Percentiles rank a stretch among this genome's conserved stretches.
Evolutionary conservation across 2,113 vertebrate genomes (phyloP).

Genomic region (Progne subis): DNA sequence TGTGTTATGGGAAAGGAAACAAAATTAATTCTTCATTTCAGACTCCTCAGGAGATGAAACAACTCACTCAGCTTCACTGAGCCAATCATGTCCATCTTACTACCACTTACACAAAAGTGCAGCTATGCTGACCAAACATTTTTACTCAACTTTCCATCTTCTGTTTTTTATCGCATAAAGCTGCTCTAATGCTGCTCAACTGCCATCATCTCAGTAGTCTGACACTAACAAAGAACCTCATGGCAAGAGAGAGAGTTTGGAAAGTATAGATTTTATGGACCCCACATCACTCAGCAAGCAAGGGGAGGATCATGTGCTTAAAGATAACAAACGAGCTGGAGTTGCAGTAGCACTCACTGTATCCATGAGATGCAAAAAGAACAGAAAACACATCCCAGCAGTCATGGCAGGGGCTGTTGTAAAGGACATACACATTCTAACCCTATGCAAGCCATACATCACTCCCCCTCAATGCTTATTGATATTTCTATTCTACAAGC

Average conservation of each 20-base stretch:
- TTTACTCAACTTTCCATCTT: background rate
- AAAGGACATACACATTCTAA: background rate
- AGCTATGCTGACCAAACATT: background rate
- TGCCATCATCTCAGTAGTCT: background rate
- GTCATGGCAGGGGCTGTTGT: background rate
- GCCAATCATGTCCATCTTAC: background rate
- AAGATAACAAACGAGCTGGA: background rate
- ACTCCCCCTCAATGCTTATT: background rate
- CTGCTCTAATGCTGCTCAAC: conserved; percentile 7
- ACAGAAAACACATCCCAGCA: background rate
- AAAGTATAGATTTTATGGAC: conserved; percentile 25
- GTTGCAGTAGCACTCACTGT: background rate
- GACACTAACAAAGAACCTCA: background rate
- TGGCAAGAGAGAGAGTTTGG: background rate
- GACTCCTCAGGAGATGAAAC: background rate
- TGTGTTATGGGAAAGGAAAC: background rate
- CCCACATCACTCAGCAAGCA: background rate
- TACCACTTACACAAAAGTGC: background rate
- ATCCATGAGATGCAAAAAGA: background rate
- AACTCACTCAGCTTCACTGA: background rate
- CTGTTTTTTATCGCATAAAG: conserved; percentile 9
- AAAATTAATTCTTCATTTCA: background rate
- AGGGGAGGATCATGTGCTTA: background rate
- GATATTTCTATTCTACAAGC: background rate
- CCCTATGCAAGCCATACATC: background rate